Base-by-base conservation (phyloP, 2,888 invertebrate species). In the Metallyticus violacea region DNA sequence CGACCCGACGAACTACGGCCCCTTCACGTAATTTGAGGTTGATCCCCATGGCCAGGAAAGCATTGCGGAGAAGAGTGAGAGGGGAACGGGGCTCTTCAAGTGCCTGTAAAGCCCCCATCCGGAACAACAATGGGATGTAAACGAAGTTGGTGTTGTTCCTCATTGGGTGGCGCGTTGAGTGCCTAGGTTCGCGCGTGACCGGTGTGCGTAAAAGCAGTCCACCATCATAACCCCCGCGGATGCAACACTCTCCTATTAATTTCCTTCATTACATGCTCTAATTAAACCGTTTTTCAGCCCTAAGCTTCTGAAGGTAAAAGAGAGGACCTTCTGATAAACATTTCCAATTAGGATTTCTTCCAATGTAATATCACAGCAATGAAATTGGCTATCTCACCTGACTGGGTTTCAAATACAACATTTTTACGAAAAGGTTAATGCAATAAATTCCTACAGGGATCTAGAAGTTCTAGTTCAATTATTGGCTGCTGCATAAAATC, bases 21-120 rank as follows among this genome's bases (percentile, higher is more conserved):
- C 79, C 29, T 25, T 79, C 81, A 86, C 84, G 86, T 86, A 86
- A 86, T 86, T 86, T 86, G 86, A 86, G 86, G 86, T 86, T 86
- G 86, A 86, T 86, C 86, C 86, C 84, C 26, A 26, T 40, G 22
- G 82, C 40, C 26, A 40, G 30, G n/a, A 40, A 76, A 30, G 40
- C 40, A 82, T 26, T 26, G 30, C 30, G 6, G 82, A 62, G 40
- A 62, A n/a, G 30, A 26, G 62, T 79, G 79, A 25, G 26, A 26
- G 29, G n/a, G 26, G 79, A 15, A 62, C 40, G 9, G 40, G 40
- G 40, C 40, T 62, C 62, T 80, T 85, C 81, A 81, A 62, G 40
- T 29, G 25, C 76, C 85, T 81, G 15, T 29, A 76, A 40, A 79
- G 40, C 40, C 79, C 78, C 22, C 85, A 76, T 28, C 79, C 85